Evolutionary conservation across 2,113 vertebrate species (phyloP), one percentile per base, ranked within the genome.

Genomic region (Macquaria australasica): DNA sequence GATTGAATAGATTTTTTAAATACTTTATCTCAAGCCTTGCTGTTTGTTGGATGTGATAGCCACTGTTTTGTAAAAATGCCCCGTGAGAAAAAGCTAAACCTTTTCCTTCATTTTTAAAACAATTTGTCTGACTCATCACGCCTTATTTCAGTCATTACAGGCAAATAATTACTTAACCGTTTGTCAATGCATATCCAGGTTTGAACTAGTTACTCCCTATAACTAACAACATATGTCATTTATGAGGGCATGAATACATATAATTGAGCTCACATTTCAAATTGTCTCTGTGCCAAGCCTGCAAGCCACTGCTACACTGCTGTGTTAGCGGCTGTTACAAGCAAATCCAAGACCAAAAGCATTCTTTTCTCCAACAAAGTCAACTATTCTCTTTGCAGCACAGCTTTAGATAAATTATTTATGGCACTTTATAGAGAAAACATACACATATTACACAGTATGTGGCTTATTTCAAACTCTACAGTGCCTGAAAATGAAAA

Each of bases 191-290:
- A 81, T 58, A 88, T 86, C 76, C 21, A 77, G 41, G 21, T 74
- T 81, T 82, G 58, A 68, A 86, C 77, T 58, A 74, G 77, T 83
- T 77, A 37, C 56, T 67, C 50, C 62, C 23, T 25, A 25, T 74
- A 84, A 86, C 81, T 78, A 79, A 88, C 64, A 85, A 73, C 85
- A 88, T 75, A 64, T 91, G 87, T 66, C 88, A 90, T 92, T 91
- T 84, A 85, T 91, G 84, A 79, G 71, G 82, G 73, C 69, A 83
- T 79, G 75, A 48, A 79, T 80, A 79, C 77, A 72, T 86, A 51
- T 79, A 85, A 88, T 84, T 81, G 85, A 82, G 85, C 70, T 89
- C 87, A 86, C 74, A 82, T 88, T 93, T 88, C 88, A 88, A 62
- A 88, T 80, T 85, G 81, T 90, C 28, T 89, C 68, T 45, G 71